A percentile compares a stretch with the other conserved stretches of the same genome.
Evolutionary conservation across 2,888 invertebrate species (phyloP).

Genomic region (Alloplasta piceator): DNA sequence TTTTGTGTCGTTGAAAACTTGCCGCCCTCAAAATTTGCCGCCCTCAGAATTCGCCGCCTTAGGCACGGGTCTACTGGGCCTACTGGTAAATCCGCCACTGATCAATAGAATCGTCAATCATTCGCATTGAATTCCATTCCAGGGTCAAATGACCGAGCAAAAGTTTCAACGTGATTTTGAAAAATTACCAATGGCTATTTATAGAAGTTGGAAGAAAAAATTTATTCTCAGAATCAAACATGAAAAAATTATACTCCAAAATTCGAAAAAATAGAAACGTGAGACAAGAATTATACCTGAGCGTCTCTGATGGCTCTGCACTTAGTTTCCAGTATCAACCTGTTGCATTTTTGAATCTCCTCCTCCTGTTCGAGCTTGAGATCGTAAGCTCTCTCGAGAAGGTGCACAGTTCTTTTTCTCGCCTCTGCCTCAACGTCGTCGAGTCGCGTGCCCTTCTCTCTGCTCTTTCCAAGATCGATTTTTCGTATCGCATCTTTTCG

Average conservation of each 20-base stretch:
- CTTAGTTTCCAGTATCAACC: conserved; percentile 92
- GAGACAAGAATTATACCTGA: conserved; percentile 85
- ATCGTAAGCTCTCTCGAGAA: conserved; percentile 84
- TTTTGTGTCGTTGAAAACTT: too few species aligned
- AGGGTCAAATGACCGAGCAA: too few species aligned
- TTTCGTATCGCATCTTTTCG: conserved; percentile 76
- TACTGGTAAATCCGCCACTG: too few species aligned
- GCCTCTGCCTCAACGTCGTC: conserved; percentile 84
- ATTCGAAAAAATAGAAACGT: not conserved
- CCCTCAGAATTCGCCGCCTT: too few species aligned
- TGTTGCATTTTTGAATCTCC: conserved; percentile 89
- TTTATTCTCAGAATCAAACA: too few species aligned
- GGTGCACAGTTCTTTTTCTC: conserved; percentile 83
- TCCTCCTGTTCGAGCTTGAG: conserved; percentile 86
- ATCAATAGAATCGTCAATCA: too few species aligned
- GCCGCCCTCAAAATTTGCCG: too few species aligned
- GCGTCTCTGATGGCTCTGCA: conserved; percentile 94
- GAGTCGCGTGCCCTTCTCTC: conserved; percentile 68
- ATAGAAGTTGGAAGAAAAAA: too few species aligned
- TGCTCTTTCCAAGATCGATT: conserved; percentile 73
- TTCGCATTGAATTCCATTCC: too few species aligned
- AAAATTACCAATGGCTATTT: too few species aligned
- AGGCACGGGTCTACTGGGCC: too few species aligned
- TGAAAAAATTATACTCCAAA: not conserved
- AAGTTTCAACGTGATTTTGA: too few species aligned